Percentiles rank a stretch among this genome's conserved stretches.
Evolutionary conservation across 2,113 vertebrate genomes (phyloP).

Genomic region (Formicarius rufipectus): DNA sequence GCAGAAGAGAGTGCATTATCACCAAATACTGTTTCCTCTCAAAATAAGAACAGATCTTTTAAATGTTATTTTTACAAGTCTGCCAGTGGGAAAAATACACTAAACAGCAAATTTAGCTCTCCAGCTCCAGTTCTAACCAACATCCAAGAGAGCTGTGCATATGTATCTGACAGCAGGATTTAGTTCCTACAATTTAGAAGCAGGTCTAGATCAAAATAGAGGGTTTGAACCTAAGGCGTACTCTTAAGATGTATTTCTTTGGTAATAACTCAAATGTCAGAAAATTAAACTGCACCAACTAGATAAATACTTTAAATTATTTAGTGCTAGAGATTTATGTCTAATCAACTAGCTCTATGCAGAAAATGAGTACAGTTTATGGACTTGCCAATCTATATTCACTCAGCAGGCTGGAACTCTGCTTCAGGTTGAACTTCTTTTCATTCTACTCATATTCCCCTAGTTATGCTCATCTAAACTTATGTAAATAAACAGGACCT

Average conservation of each 20-base stretch:
- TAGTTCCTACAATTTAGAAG: neutral
- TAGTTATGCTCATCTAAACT: neutral
- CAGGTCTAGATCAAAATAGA: neutral
- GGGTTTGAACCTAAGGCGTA: neutral
- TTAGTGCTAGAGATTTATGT: neutral
- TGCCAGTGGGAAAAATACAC: neutral
- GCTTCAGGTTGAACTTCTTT: neutral
- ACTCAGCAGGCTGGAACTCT: neutral
- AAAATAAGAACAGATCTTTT: neutral
- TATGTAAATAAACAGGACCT: slow-evolving; percentile 4
- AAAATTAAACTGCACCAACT: neutral
- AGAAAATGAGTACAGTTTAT: neutral
- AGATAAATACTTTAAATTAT: slow-evolving; percentile 2
- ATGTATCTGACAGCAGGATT: neutral
- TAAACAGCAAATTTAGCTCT: neutral
- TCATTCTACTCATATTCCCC: neutral
- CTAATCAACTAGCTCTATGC: neutral
- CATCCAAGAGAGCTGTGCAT: neutral
- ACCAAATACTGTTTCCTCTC: neutral
- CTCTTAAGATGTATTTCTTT: neutral
- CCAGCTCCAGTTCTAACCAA: neutral
- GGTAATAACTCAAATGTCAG: neutral
- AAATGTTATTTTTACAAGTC: neutral
- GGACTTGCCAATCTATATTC: neutral
- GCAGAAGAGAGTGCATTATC: neutral